These are phyloP conservation scores for Neoitamus cyanurus DNA, from an alignment of 2,888 invertebrate genomes.

Conservation along the genomic window DNA sequence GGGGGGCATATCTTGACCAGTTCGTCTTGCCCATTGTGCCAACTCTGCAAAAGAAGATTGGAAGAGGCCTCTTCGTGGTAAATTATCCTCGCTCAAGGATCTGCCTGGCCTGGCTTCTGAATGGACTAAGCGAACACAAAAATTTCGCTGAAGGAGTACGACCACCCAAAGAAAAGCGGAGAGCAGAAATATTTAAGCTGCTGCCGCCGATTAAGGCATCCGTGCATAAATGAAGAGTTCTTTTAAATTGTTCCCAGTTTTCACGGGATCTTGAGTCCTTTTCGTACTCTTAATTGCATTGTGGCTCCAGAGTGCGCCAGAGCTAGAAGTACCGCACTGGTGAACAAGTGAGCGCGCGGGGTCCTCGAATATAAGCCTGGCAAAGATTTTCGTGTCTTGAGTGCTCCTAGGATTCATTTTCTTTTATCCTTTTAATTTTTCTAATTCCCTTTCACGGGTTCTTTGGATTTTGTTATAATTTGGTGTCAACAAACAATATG, in stretches of 20 bases:
- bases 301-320: background rate
- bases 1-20: constrained; percentile 18
- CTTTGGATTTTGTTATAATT: background rate
- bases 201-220: constrained; percentile 39
- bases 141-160: background rate
- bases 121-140: constrained; percentile 3
- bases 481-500: background rate
- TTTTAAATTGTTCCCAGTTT: constrained; percentile 47
- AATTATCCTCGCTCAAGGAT: constrained; percentile 36
- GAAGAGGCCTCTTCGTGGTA: constrained; percentile 41
- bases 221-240: constrained; percentile 40
- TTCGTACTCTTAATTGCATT: constrained; percentile 44
- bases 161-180: background rate
- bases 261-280: constrained; percentile 40
- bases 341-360: background rate
- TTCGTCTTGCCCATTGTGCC: constrained; percentile 7
- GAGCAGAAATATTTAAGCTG: constrained; percentile 31
- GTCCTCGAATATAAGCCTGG: background rate
- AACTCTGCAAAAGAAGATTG: constrained; percentile 14
- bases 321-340: background rate
- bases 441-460: background rate
- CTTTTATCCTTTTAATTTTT: background rate
- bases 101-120: background rate
- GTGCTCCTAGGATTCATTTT: background rate
- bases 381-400: background rate